Base-by-base conservation (phyloP, 2,113 vertebrate species). In the Calyptomena viridis region DNA sequence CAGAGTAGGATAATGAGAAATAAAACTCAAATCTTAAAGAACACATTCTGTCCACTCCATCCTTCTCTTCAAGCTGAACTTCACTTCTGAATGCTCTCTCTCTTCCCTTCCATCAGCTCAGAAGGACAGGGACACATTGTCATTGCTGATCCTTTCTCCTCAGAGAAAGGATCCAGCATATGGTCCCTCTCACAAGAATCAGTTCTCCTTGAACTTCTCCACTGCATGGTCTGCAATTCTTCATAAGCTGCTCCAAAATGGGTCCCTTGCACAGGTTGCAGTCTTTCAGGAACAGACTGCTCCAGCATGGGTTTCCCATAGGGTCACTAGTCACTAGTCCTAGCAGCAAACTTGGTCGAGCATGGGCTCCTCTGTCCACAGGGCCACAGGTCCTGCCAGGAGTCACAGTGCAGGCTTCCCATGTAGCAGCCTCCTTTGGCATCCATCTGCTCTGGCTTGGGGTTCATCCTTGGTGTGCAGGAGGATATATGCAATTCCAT, bases 241-340 rank as follows among this genome's bases (percentile, higher is more conserved):
- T 53, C 39, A 73, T 3, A 2, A 44, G 27, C 22, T 55, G 27
- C 11, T 84, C 49, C 59, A 84, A 4, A 0, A 1, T 17, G 39
- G 4, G 22, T n/a, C 13, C 33, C 56, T 58, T 58, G 12, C 56
- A 58, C 33, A n/a, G 56, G 33, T 9, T 58, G 12, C 33, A 23
- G 33, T n/a, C 8, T 30, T n/a, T n/a, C 12, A n/a, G 13, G 13
- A 58, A 23, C 20, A 58, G 20, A 13, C 12, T 27, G 14, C 64
- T 58, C 17, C 22, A 68, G 17, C 2, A 1, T 11, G 21, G 13
- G 18, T n/a, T 14, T 14, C 18, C 35, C 2, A 1, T 1, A 1
- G 19, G n/a, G n/a, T n/a, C n/a, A n/a, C n/a, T n/a, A 14, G 12
- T 50, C 55, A 82, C 23, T 23, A n/a, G 33, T n/a, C 33, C 33